Percentiles rank a stretch among this genome's conserved stretches.
phyloP scores from a whole-genome alignment of 2,888 invertebrate species.

The Apamea sordens region DNA sequence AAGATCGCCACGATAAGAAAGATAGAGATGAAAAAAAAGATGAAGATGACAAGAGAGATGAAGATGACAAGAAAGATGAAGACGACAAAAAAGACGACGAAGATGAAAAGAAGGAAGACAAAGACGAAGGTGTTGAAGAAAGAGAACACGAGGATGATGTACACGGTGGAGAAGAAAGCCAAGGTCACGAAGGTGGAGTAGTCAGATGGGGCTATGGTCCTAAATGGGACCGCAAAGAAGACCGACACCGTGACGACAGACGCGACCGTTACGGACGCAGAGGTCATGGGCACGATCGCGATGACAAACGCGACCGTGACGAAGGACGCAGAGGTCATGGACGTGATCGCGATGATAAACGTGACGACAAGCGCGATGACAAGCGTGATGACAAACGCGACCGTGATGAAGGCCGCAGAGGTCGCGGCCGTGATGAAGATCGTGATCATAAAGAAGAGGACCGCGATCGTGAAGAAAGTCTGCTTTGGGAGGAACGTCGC shows the following conservation, averaged over 20 bases:
- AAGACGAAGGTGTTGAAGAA: slow-evolving; percentile 28
- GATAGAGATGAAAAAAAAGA: slow-evolving; percentile 18
- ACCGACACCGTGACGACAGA: slow-evolving; percentile 16
- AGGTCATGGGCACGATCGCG: background rate
- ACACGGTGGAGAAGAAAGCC: slow-evolving; percentile 39
- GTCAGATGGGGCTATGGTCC: slow-evolving; percentile 54
- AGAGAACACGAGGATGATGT: slow-evolving; percentile 28
- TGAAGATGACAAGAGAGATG: slow-evolving; percentile 19
- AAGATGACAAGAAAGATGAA: slow-evolving; percentile 6
- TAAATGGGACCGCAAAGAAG: slow-evolving; percentile 44
- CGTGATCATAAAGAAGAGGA: slow-evolving; percentile 33
- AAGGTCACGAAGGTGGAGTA: slow-evolving; percentile 28
- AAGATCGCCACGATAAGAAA: slow-evolving; percentile 43
- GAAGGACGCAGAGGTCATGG: slow-evolving; percentile 28
- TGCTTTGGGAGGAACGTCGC: slow-evolving; percentile 45
- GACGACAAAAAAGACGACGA: slow-evolving; percentile 6
- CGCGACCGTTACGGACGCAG: slow-evolving; percentile 31
- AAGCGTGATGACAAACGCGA: slow-evolving; percentile 27
- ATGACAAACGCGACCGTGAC: slow-evolving; percentile 27
- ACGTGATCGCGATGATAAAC: slow-evolving; percentile 15
- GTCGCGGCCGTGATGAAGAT: slow-evolving; percentile 11
- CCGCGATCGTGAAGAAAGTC: slow-evolving; percentile 51
- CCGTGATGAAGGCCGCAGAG: slow-evolving; percentile 37
- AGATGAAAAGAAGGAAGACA: slow-evolving; percentile 29
- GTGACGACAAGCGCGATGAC: slow-evolving; percentile 37